These are phyloP conservation scores for Percopsis omiscomaycus DNA, from an alignment of 2,797 vertebrate genomes.

Conservation along the genomic window DNA sequence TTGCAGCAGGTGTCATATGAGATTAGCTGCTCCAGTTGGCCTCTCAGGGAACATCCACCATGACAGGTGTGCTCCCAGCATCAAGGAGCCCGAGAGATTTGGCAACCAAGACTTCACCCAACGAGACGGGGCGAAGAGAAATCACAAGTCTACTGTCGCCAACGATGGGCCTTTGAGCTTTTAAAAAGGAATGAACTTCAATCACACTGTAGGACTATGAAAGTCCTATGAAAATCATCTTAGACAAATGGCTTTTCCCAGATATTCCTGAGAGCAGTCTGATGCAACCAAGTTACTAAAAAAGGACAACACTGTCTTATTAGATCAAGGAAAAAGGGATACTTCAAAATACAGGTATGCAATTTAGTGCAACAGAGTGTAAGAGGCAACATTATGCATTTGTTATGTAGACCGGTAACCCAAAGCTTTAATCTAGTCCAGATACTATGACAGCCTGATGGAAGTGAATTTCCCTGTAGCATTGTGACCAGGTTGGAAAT, in stretches of 20 bases:
- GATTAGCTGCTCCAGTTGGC: conserved; percentile 76
- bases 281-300: conserved; percentile 64
- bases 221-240: conserved; percentile 35
- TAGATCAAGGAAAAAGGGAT: conserved; percentile 62
- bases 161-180: conserved; percentile 57
- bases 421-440: conserved; percentile 40
- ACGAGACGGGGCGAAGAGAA: conserved; percentile 47
- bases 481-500: neutral
- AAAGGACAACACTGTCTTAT: conserved; percentile 63
- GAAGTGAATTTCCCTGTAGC: conserved; percentile 27
- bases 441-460: conserved; percentile 43
- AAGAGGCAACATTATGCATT: conserved; percentile 44
- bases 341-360: conserved; percentile 51
- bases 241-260: conserved; percentile 56
- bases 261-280: conserved; percentile 56
- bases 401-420: conserved; percentile 50
- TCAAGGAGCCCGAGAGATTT: conserved; percentile 62
- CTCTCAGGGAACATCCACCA: conserved; percentile 70
- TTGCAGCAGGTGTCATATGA: conserved; percentile 72
- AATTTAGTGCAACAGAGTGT: conserved; percentile 65
- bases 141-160: conserved; percentile 57
- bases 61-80: conserved; percentile 75
- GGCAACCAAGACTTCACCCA: conserved; percentile 57
- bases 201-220: conserved; percentile 53
- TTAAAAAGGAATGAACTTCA: conserved; percentile 59